phyloP scores from a whole-genome alignment of 1,140 invertebrate genomes.

The Manduca sexta region DNA sequence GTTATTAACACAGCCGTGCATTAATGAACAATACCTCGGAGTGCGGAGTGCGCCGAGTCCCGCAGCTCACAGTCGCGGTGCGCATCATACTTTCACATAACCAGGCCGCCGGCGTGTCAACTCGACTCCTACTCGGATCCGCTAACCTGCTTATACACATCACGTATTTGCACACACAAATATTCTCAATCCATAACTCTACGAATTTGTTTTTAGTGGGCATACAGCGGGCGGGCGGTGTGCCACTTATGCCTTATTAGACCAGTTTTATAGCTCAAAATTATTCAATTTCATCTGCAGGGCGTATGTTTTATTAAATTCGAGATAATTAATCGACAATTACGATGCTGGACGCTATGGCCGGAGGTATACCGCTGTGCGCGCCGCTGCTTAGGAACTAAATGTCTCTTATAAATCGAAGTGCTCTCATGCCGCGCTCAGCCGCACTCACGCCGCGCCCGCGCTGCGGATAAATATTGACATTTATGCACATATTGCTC shows the following conservation, averaged over 20 bases:
- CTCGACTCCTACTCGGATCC: constrained; percentile 16
- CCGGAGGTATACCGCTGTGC: constrained; percentile 58
- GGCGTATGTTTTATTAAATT: constrained; percentile 65
- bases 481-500: constrained; percentile 72
- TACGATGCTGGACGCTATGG: constrained; percentile 63
- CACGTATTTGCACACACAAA: constrained; percentile 42
- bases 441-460: constrained; percentile 23
- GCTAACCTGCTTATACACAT: constrained; percentile 24
- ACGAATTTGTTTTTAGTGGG: constrained; percentile 1
- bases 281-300: constrained; percentile 63
- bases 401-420: constrained; percentile 52
- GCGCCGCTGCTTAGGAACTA: constrained; percentile 40
- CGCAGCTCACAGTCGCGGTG: too few species aligned
- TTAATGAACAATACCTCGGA: constrained; percentile 63
- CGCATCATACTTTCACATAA: constrained; percentile 44
- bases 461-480: constrained; percentile 54
- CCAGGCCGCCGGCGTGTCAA: constrained; percentile 5
- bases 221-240: constrained; percentile 20
- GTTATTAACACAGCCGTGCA: constrained; percentile 63
- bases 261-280: constrained; percentile 41
- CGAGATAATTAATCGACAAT: constrained; percentile 68
- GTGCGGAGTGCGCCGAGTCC: too few species aligned
- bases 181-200: constrained; percentile 44
- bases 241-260: constrained; percentile 59
- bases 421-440: too few species aligned